Conservation (phyloP, 2,888 invertebrate genomes). For the Eupithecia subfuscata region DNA sequence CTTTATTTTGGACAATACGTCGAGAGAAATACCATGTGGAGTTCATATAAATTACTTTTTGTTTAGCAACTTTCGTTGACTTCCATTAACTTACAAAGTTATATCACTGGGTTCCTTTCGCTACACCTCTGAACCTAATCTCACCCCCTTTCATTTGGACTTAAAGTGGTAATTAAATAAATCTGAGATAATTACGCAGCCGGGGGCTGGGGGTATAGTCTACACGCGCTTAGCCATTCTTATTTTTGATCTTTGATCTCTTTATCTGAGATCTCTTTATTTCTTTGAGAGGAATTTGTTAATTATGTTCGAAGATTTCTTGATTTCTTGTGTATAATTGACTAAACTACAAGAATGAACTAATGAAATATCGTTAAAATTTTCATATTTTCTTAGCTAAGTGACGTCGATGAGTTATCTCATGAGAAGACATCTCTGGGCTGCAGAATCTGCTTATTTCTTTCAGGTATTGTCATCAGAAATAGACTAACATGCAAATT, state of each 20-base stretch:
- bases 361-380: not conserved
- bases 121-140: conserved; percentile 47
- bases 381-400: not conserved
- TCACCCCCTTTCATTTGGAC: conserved; percentile 57
- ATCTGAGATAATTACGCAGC: conserved; percentile 63
- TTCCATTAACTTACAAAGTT: conserved; percentile 5
- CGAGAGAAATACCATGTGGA: not conserved
- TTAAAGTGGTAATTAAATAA: conserved; percentile 67
- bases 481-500: too few relatives aligned
- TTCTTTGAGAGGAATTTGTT: conserved; percentile 15
- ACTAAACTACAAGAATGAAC: not conserved
- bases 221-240: conserved; percentile 44
- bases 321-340: not conserved
- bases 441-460: too few relatives aligned
- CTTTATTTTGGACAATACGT: not conserved
- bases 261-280: conserved; percentile 26
- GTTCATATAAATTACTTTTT: not conserved
- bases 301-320: not conserved
- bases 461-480: too few relatives aligned
- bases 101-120: conserved; percentile 30
- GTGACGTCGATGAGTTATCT: not conserved
- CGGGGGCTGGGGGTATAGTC: conserved; percentile 45
- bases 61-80: not conserved
- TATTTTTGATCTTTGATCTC: conserved; percentile 40
- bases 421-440: not conserved